Evolutionary conservation across 2,113 vertebrate genomes (phyloP), one percentile per base, ranked within the genome.

Genomic region (Oncorhynchus clarkii): DNA sequence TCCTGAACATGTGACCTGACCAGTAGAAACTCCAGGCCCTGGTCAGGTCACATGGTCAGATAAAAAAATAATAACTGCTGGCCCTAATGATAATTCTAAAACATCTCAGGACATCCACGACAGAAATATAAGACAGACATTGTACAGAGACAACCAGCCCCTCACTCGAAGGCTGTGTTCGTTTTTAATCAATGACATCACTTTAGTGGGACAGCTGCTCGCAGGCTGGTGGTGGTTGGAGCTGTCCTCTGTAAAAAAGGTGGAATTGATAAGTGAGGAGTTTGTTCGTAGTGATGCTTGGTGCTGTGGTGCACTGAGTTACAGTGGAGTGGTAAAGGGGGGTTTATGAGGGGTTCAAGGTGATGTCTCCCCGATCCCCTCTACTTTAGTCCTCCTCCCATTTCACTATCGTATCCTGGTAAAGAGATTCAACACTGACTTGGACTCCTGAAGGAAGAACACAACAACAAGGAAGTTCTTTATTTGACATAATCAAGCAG

Each of bases 391-490:
- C 68, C 78, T 22, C 72, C 67, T 48, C 1, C 29, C 1, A 18
- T 24, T 9, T 79, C 64, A 83, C 91, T 94, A 95, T 66, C 94
- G 93, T 87, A 95, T 95, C 78, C 94, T 91, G 1, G 94, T 95
- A 89, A 95, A 95, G 75, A 95, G 94, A 81, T 95, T 94, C 84
- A 94, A 75, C 84, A 95, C 94, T 0, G 93, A 95, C 84, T 95
- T 95, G 75, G 94, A 95, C 78, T 95, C 94, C 94, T 94, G 82
- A 16, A 75, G n/a, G 31, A 73, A 71, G 5, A 39, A 82, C 0
- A 82, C 0, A 62, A 75, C 0, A 48, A 48, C 45, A 16, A 73
- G 16, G 20, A 12, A 45, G 20, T 34, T 11, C 3, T 18, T 22
- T 69, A 18, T 45, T 69, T 49, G 18, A 45, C 2, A 69, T 22